These are phyloP conservation scores for Callipepla californica DNA, from an alignment of 2,113 vertebrate genomes.

Conservation along the genomic window DNA sequence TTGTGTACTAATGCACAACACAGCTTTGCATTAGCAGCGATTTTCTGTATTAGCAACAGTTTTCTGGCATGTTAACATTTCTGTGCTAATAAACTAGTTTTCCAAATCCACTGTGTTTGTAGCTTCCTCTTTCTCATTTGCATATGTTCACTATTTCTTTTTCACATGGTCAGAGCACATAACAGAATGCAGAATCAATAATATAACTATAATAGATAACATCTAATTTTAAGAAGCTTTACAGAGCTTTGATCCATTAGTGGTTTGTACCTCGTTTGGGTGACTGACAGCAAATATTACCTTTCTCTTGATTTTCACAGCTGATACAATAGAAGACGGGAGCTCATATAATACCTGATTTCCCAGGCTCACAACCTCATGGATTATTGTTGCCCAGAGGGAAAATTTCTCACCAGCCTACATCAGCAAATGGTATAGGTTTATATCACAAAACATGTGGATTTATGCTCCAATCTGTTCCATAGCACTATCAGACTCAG, in stretches of 20 bases:
- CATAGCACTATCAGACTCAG: neutral
- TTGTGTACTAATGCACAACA: neutral
- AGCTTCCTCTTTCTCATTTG: neutral
- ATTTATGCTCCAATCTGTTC: constrained; percentile 61
- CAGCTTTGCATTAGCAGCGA: neutral
- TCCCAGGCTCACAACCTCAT: constrained; percentile 44
- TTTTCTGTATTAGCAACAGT: neutral
- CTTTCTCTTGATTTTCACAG: constrained; percentile 59
- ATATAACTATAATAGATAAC: constrained; percentile 1
- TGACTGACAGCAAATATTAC: constrained; percentile 54
- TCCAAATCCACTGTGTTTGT: neutral
- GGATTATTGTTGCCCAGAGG: constrained; percentile 65
- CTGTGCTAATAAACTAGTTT: neutral
- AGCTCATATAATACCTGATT: constrained; percentile 61
- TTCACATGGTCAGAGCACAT: neutral
- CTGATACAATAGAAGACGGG: constrained; percentile 44
- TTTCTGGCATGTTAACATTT: neutral
- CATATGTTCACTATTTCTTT: neutral
- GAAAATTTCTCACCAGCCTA: constrained; percentile 59
- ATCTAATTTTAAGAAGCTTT: neutral
- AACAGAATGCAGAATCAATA: neutral
- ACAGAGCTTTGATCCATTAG: constrained; percentile 16
- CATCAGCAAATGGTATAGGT: constrained; percentile 48
- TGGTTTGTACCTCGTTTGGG: constrained; percentile 26
- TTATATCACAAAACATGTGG: constrained; percentile 63